Percentiles rank a stretch among this genome's conserved stretches.
Conservation (phyloP, 2,797 vertebrate genomes). For the Scolopax rusticola region DNA sequence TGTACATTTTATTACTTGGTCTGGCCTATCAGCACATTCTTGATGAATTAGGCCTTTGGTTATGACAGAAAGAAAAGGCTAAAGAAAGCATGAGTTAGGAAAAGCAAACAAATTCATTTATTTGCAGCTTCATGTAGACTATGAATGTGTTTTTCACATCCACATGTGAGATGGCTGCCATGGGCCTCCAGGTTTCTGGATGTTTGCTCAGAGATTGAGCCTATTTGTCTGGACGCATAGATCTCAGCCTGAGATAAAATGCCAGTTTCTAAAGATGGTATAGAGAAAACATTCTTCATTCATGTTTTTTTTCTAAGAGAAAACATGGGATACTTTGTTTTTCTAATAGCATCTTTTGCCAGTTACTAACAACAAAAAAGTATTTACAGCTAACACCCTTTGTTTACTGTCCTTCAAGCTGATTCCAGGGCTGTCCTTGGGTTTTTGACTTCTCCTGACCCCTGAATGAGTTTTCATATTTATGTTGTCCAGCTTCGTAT, state of each 20-base stretch:
- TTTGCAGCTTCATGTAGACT: neutral
- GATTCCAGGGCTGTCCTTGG: neutral
- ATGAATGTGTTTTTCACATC: neutral
- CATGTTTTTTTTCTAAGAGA: neutral
- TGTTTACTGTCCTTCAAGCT: neutral
- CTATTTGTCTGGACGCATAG: neutral
- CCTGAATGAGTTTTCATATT: neutral
- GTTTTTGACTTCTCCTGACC: neutral
- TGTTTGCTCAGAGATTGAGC: neutral
- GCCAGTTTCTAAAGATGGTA: neutral
- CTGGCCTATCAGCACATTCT: slow-evolving; percentile 84
- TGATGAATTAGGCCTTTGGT: slow-evolving; percentile 67
- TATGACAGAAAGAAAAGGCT: slow-evolving; percentile 71
- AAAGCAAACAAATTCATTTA: slow-evolving; percentile 53
- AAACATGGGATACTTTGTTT: neutral
- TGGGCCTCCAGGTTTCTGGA: neutral
- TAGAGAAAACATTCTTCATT: neutral
- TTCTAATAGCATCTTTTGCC: neutral
- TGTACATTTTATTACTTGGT: slow-evolving; percentile 82
- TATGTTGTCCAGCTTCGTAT: neutral
- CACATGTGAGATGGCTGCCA: neutral
- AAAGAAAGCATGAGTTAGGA: slow-evolving; percentile 70
- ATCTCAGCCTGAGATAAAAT: neutral
- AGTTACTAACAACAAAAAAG: neutral
- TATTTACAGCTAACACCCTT: neutral